Evolutionary conservation across 2,113 vertebrate species (phyloP).

Genomic region (Speoplatyrhinus poulsoni): DNA sequence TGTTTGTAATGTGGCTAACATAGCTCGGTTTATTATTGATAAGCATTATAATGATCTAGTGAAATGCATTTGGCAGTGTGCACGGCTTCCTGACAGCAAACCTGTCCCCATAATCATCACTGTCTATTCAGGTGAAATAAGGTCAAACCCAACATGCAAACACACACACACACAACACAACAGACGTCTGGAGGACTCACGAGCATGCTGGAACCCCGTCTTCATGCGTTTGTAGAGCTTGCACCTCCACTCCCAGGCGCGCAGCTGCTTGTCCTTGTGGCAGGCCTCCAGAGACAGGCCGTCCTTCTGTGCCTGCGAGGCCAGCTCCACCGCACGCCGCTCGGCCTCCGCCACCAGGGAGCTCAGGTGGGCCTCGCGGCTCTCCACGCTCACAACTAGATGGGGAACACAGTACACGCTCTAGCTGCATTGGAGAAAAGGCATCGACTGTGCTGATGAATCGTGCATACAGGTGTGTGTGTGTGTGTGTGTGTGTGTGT

Average conservation of each 20-base stretch:
- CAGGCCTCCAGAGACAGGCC: slow-evolving; percentile 79
- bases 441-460: too few species aligned
- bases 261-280: slow-evolving; percentile 88
- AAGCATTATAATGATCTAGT: too few species aligned
- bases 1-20: too few species aligned
- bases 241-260: slow-evolving; percentile 91
- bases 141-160: neutral
- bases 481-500: too few species aligned
- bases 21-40: too few species aligned
- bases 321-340: slow-evolving; percentile 81
- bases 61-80: too few species aligned
- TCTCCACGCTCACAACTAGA: slow-evolving; percentile 84
- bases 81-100: too few species aligned
- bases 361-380: slow-evolving; percentile 83
- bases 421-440: too few species aligned
- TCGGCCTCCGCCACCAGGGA: slow-evolving; percentile 87
- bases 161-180: neutral
- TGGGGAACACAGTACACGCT: neutral
- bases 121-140: too few species aligned
- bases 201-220: slow-evolving; percentile 86
- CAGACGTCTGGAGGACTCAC: slow-evolving; percentile 76
- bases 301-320: slow-evolving; percentile 80
- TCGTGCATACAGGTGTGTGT: too few species aligned
- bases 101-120: too few species aligned
- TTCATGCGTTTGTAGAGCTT: slow-evolving; percentile 93